A percentile compares a stretch with the other conserved stretches of the same genome.
These are phyloP conservation scores for Coluber constrictor DNA, from an alignment of 2,797 vertebrate species.

Conservation along the genomic window DNA sequence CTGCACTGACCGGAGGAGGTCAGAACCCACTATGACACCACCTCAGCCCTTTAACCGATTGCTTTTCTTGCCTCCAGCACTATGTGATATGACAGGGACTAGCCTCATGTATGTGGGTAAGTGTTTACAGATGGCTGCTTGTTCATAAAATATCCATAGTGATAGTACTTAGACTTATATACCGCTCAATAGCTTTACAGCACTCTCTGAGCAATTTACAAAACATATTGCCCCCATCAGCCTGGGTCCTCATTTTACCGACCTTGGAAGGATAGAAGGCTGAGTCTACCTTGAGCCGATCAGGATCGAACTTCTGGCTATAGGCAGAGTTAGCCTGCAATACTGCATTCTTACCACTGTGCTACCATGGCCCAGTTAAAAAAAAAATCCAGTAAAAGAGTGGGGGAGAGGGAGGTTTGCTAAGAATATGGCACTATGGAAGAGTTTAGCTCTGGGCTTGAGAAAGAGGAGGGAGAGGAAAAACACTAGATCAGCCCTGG, in stretches of 20 bases:
- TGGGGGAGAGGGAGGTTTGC: not conserved
- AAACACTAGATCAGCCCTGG: not conserved
- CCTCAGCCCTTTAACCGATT: conserved; percentile 81
- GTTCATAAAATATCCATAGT: not conserved
- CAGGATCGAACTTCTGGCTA: not conserved
- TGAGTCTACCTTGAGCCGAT: not conserved
- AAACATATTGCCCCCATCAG: not conserved
- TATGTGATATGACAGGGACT: conserved; percentile 91
- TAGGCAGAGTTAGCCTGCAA: not conserved
- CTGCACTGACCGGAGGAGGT: conserved; percentile 69
- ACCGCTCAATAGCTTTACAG: not conserved
- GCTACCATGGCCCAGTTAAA: not conserved
- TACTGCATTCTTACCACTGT: not conserved
- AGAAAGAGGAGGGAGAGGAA: not conserved
- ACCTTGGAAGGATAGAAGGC: not conserved
- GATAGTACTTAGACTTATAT: not conserved
- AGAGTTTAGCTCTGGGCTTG: not conserved
- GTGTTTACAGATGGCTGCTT: conserved; percentile 5
- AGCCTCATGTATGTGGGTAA: conserved; percentile 94
- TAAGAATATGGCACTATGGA: not conserved
- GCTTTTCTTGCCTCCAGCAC: conserved; percentile 87
- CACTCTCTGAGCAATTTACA: not conserved
- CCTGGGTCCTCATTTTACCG: not conserved
- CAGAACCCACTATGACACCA: conserved; percentile 70
- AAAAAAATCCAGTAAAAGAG: not conserved